Base-by-base conservation (phyloP, 2,888 invertebrate species). In the Phaonia tiefii region DNA sequence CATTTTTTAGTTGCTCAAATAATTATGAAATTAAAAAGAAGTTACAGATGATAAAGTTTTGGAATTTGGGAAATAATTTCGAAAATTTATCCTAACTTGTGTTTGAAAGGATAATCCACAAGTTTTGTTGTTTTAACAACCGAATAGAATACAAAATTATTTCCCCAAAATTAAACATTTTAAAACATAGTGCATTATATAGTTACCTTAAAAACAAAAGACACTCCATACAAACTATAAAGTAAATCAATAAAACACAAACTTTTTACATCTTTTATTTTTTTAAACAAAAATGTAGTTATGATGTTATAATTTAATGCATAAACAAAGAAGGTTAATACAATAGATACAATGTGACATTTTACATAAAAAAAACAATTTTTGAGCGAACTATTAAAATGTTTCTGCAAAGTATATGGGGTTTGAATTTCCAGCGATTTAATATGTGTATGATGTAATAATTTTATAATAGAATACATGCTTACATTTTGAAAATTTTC, bases 171-270 rank as follows among this genome's bases (percentile, higher is more conserved):
- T 13, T 54, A 22, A 22, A 22, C 1, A 4, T 49, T 49, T 49
- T 22, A 22, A 54, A 54, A 54, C 25, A 49, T 22, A 8, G 49
- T 49, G 20, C 46, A 56, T 46, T 60, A 25, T 80, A 73, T 60
- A 63, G 42, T 80, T 73, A 65, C 58, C 25, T 65, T 17, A 49
- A 60, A 58, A 73, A 73, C 58, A 76, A 80, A 76, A 80, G 75
- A 76, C 80, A 80, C 80, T 80, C 80, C 73, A 80, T 80, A 31
- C 31, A 80, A 80, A 65, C 69, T 80, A 73, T 80, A 76, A 70
- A 76, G 69, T 69, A 76, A 10, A 54, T 13, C 15, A 70, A 69
- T 66, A 49, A 71, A 69, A 74, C 7, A 49, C 39, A 66, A 37
- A 79, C 54, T 69, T 65, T 82, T 74, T 74, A 67, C 60, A 58